Evolutionary conservation across 2,888 invertebrate genomes (phyloP), one percentile per base, ranked within the genome.

Genomic region (Agrypnus murinus): DNA sequence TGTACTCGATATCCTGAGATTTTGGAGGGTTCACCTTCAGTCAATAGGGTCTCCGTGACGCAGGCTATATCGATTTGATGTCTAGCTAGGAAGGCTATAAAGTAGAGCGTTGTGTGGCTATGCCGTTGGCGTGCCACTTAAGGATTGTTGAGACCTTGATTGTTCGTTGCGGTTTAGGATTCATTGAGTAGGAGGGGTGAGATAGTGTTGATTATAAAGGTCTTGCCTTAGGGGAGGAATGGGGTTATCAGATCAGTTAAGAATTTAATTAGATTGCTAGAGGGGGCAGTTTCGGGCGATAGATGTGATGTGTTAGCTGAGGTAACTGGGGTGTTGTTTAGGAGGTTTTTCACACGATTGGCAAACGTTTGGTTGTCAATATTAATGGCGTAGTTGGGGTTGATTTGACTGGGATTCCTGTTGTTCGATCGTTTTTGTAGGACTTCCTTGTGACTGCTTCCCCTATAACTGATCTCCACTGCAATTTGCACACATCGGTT

Each of bases 311-410:
- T 40, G 40, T n/a, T 40, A 40, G 40, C 40, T 40, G 40, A 40
- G 40, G 40, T 7, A 40, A 7, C 8, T 40, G 40, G 40, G 40
- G 40, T 10, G 10, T 40, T 40, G 40, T 40, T 40, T 40, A 40
- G 40, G 40, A 40, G 40, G 40, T 40, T 40, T 40, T 40, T 40
- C 40, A 40, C 40, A 4, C 40, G 10, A 40, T 40, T 40, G 10
- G 7, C 36, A 10, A 8, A 36, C 36, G 7, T 36, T 36, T 36
- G 36, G 36, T 36, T 36, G 7, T 36, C 36, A 8, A 8, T 36
- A 10, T 8, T 10, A 36, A 8, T 8, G 36, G 36, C 7, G 10
- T 36, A 8, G 36, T 36, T 36, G 36, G 10, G 10, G 7, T 36
- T 36, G 36, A 10, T 36, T 36, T 10, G 7, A 10, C 10, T 36